Conservation (phyloP, 2,888 invertebrate species). For the Xanthia togata region DNA sequence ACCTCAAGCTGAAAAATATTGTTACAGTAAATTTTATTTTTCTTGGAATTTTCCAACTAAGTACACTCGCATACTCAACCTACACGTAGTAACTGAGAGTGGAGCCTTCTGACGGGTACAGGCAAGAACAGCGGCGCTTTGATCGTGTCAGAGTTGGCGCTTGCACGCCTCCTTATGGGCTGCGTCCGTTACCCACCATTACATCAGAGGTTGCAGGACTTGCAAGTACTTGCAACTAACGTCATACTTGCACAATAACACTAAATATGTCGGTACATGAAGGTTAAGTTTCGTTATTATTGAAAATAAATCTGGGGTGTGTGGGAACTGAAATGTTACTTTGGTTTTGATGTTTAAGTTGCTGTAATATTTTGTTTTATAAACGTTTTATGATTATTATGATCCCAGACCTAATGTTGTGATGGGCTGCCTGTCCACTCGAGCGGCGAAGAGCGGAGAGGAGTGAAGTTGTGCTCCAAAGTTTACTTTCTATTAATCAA, state of each 20-base stretch:
- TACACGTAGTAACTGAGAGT: conserved; percentile 56
- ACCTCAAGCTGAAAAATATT: background rate
- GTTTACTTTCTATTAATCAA: too few species aligned
- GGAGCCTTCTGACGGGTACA: conserved; percentile 64
- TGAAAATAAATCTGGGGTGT: conserved; percentile 52
- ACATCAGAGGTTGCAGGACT: conserved; percentile 47
- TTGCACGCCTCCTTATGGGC: conserved; percentile 67
- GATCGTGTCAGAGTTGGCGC: conserved; percentile 77
- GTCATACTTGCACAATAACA: conserved; percentile 57
- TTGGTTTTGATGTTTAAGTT: conserved; percentile 1
- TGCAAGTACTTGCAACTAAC: conserved; percentile 40
- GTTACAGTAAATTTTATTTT: background rate
- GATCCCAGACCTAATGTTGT: background rate
- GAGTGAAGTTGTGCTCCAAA: too few species aligned
- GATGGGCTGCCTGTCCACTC: too few species aligned
- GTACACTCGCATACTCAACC: conserved; percentile 55
- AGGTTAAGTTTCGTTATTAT: conserved; percentile 37
- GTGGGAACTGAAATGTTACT: conserved; percentile 35
- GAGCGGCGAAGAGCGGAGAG: too few species aligned
- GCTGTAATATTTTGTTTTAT: background rate
- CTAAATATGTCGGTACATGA: conserved; percentile 48
- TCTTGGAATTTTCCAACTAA: background rate
- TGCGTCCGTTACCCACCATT: conserved; percentile 55
- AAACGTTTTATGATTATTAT: background rate
- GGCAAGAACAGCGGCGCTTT: conserved; percentile 76